Evolutionary conservation across 2,113 vertebrate species (phyloP).

Genomic region (Poecile atricapillus): DNA sequence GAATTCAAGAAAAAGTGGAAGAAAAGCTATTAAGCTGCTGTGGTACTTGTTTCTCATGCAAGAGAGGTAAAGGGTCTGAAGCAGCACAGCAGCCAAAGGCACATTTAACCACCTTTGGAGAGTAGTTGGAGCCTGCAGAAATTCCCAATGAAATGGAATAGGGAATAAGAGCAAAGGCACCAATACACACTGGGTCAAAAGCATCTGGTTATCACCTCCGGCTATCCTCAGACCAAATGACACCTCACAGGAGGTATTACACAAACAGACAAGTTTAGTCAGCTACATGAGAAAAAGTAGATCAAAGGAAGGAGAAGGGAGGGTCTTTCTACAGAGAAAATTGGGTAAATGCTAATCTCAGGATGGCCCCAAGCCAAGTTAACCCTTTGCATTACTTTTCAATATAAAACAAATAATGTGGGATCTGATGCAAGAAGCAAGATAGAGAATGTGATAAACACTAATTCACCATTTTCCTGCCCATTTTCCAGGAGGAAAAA

Average conservation of each 20-base stretch:
- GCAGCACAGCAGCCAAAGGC: background rate
- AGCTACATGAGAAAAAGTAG: background rate
- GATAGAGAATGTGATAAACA: background rate
- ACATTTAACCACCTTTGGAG: background rate
- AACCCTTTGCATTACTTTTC: background rate
- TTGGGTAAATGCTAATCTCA: background rate
- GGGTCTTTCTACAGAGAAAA: background rate
- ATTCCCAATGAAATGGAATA: background rate
- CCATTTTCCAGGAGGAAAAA: background rate
- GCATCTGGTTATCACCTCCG: background rate
- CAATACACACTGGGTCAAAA: background rate
- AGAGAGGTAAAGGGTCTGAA: background rate
- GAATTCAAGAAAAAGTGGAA: background rate
- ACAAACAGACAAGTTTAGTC: background rate
- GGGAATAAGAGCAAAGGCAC: background rate
- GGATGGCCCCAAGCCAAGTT: background rate
- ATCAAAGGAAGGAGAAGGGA: constrained; percentile 5
- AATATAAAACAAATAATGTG: background rate
- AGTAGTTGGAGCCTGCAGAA: background rate
- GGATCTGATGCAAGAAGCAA: background rate
- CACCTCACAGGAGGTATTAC: background rate
- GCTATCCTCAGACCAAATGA: background rate
- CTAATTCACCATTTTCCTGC: background rate
- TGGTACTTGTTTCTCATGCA: background rate
- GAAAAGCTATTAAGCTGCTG: background rate